Conservation (phyloP, 2,113 vertebrate genomes). For the Neomonachus schauinslandi region DNA sequence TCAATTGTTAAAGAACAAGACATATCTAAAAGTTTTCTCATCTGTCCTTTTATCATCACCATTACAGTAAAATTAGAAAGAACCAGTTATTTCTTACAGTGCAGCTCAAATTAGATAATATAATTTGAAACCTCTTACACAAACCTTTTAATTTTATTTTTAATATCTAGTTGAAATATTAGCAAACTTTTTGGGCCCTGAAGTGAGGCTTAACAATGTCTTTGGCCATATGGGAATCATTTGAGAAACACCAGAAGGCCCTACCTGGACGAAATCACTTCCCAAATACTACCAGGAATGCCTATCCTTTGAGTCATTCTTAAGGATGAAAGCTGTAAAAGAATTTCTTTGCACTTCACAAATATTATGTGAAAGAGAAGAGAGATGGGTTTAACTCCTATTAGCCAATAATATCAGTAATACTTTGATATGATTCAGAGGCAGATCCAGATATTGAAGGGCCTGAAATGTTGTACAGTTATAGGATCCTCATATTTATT, state of each 20-base stretch:
- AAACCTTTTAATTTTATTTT: background rate
- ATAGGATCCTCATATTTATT: background rate
- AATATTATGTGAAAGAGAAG: background rate
- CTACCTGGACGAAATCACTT: background rate
- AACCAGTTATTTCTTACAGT: background rate
- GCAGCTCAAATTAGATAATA: background rate
- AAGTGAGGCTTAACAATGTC: background rate
- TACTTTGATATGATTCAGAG: background rate
- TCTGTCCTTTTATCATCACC: background rate
- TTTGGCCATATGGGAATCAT: background rate
- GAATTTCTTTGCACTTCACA: background rate
- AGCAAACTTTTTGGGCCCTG: background rate
- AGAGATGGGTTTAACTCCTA: background rate
- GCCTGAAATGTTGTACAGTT: background rate
- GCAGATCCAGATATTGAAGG: background rate
- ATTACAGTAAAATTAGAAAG: background rate
- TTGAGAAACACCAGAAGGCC: background rate
- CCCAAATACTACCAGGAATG: background rate
- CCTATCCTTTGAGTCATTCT: background rate
- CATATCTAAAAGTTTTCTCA: background rate
- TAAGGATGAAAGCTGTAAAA: background rate
- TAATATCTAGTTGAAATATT: background rate
- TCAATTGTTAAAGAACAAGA: background rate
- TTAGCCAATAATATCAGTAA: background rate
- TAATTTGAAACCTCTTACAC: background rate